A percentile compares a stretch with the other conserved stretches of the same genome.
These are phyloP conservation scores for Drosophila kepulauana DNA, from an alignment of 1,140 invertebrate genomes.

Conservation along the genomic window DNA sequence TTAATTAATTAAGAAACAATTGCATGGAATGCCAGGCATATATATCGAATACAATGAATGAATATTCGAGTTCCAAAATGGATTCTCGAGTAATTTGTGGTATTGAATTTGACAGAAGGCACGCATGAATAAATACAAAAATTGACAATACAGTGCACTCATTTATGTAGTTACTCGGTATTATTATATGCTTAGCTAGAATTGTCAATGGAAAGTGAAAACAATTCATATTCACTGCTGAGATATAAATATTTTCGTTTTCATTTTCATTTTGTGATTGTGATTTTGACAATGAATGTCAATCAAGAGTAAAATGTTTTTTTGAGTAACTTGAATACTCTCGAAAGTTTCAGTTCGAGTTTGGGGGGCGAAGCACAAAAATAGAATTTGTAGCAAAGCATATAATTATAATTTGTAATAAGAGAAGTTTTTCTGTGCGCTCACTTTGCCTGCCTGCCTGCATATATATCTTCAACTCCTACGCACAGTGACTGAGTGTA, in stretches of 20 bases:
- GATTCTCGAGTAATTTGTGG: conserved; percentile 4
- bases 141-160: background rate
- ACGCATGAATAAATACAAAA: conserved; percentile 30
- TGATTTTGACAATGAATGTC: conserved; percentile 3
- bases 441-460: background rate
- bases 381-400: conserved; percentile 1
- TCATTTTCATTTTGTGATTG: background rate
- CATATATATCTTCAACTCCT: background rate
- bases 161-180: conserved; percentile 1
- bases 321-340: background rate
- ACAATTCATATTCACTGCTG: background rate
- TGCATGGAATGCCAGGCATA: conserved; percentile 6
- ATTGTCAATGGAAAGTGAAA: conserved; percentile 6
- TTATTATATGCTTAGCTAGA: background rate
- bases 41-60: conserved; percentile 1
- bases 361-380: background rate
- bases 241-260: background rate
- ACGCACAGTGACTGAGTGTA: background rate
- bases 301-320: conserved; percentile 8
- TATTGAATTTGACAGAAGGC: conserved; percentile 17
- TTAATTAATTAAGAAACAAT: conserved; percentile 38
- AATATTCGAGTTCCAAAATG: background rate
- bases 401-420: conserved; percentile 22
- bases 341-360: background rate
- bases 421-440: background rate